phyloP scores from a whole-genome alignment of 30 jellyfish, hydroid and myxozoan species.

The Mastigias papua region DNA sequence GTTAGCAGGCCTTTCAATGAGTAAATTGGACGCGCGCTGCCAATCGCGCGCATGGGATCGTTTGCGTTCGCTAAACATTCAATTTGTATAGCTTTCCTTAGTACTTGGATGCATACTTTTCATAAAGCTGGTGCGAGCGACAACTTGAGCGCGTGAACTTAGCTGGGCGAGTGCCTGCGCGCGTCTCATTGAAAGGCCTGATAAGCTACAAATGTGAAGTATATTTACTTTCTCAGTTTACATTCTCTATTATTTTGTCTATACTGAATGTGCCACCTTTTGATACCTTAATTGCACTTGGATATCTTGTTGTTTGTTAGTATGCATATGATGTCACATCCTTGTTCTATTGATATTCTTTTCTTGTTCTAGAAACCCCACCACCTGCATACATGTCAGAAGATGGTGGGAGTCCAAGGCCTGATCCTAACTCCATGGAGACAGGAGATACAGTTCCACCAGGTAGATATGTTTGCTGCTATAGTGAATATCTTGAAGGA shows the following conservation, averaged over 20 bases:
- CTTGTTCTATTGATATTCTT: neutral
- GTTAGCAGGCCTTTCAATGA: too few species aligned
- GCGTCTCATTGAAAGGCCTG: too few species aligned
- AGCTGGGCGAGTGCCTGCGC: too few species aligned
- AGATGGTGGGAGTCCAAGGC: constrained; percentile 99
- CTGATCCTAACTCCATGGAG: constrained; percentile 96
- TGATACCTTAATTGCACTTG: neutral
- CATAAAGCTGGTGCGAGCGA: too few species aligned
- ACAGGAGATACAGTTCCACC: constrained; percentile 91
- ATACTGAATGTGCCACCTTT: neutral
- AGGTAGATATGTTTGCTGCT: constrained; percentile 38
- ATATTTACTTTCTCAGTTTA: too few species aligned
- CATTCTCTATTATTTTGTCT: neutral
- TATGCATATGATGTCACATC: neutral
- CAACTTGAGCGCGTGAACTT: too few species aligned
- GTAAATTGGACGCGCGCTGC: too few species aligned
- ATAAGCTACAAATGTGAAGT: too few species aligned
- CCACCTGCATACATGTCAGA: constrained; percentile 99
- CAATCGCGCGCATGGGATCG: too few species aligned
- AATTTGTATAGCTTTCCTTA: too few species aligned
- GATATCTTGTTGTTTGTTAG: neutral
- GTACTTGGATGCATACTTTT: too few species aligned
- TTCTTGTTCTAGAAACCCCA: constrained; percentile 76
- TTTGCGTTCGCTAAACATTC: too few species aligned
- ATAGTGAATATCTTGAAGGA: neutral